A percentile compares a stretch with the other conserved stretches of the same genome.
Conservation (phyloP, 1,140 invertebrate genomes). For the Riptortus pedestris region DNA sequence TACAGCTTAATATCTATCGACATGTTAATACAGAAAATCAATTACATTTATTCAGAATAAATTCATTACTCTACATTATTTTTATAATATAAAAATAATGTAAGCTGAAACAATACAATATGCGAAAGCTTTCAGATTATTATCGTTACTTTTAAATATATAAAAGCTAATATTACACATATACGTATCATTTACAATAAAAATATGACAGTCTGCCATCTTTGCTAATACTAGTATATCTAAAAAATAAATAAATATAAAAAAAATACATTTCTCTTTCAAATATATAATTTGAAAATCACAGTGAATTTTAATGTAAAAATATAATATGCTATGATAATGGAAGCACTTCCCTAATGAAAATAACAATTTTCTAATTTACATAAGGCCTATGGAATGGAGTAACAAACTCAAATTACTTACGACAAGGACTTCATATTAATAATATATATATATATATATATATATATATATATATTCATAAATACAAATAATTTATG, state of each 20-base stretch:
- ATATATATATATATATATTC: too few relatives aligned
- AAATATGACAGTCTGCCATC: slow-evolving; percentile 8
- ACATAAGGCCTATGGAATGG: slow-evolving; percentile 7
- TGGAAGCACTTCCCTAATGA: slow-evolving; percentile 8
- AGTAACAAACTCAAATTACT: too few relatives aligned
- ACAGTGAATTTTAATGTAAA: slow-evolving; percentile 16
- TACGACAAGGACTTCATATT: too few relatives aligned
- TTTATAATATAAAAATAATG: not conserved
- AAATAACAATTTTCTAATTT: not conserved
- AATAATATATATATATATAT: too few relatives aligned
- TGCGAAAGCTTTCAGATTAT: not conserved
- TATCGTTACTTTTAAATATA: not conserved
- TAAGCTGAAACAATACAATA: not conserved
- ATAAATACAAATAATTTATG: too few relatives aligned
- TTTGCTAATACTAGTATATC: slow-evolving; percentile 8
- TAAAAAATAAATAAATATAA: slow-evolving; percentile 15
- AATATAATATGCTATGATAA: slow-evolving; percentile 8
- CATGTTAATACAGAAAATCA: not conserved
- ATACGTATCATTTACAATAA: not conserved
- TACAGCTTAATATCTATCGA: not conserved
- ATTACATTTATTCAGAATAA: not conserved
- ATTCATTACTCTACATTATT: not conserved
- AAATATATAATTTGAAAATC: slow-evolving; percentile 1
- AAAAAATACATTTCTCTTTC: slow-evolving; percentile 18
- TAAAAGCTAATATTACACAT: not conserved